These are phyloP conservation scores for Meloe dianella DNA, from an alignment of 2,888 invertebrate genomes.

Conservation along the genomic window DNA sequence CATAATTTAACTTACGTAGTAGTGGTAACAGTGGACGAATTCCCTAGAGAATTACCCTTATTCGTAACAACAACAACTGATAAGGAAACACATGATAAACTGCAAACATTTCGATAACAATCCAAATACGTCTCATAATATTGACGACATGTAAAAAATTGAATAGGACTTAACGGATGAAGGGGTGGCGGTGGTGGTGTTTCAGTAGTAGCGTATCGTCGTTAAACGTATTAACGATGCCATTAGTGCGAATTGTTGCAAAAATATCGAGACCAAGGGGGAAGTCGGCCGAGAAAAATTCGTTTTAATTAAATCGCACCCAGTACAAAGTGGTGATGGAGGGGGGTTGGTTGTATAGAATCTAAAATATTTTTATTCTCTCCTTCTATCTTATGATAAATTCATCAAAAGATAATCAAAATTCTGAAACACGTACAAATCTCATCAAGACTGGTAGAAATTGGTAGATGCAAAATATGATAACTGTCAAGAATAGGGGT, in stretches of 20 bases:
- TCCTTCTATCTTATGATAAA: not conserved
- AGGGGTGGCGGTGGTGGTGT: not conserved
- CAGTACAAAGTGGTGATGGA: not conserved
- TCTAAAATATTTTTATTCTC: not conserved
- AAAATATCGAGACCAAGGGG: conserved; percentile 8
- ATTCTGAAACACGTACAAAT: not conserved
- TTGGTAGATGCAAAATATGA: not conserved
- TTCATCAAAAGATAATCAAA: not conserved
- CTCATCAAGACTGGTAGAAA: not conserved
- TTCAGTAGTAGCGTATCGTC: not conserved
- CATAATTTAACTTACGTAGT: conserved; percentile 23
- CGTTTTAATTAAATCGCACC: conserved; percentile 10
- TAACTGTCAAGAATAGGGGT: not conserved
- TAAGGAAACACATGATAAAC: conserved; percentile 35
- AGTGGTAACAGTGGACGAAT: conserved; percentile 1
- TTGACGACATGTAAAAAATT: conserved; percentile 8
- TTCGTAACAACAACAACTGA: conserved; percentile 3
- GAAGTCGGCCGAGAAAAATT: conserved; percentile 9
- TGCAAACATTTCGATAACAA: conserved; percentile 32
- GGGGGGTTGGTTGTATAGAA: not conserved
- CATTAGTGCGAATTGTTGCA: conserved; percentile 9
- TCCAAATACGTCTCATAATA: conserved; percentile 22
- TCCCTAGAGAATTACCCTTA: conserved; percentile 13
- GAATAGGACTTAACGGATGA: not conserved
- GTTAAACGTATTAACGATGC: conserved; percentile 8